These are phyloP conservation scores for Rhynchophorus ferrugineus DNA, from an alignment of 1,140 invertebrate genomes.

Conservation along the genomic window DNA sequence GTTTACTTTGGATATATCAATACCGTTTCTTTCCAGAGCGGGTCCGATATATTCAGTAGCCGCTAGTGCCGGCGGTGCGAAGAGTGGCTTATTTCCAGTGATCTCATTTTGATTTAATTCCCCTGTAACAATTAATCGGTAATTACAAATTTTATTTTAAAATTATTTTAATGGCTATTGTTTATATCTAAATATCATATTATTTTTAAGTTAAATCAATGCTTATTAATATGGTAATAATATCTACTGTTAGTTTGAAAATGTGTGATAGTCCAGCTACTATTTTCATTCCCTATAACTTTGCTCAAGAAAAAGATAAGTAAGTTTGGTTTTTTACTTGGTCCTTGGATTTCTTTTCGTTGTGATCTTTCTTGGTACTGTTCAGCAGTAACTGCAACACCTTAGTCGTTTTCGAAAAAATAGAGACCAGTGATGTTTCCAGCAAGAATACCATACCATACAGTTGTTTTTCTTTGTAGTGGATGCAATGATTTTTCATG, in stretches of 20 bases:
- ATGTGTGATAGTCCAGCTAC: too few species aligned
- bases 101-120: constrained; percentile 14
- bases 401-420: too few species aligned
- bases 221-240: neutral
- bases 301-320: neutral
- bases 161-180: neutral
- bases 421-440: too few species aligned
- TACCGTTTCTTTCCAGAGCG: constrained; percentile 10
- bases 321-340: too few species aligned
- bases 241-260: too few species aligned
- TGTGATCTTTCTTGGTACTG: too few species aligned
- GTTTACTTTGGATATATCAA: constrained; percentile 16
- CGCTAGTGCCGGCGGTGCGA: neutral
- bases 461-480: too few species aligned
- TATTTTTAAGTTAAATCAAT: neutral
- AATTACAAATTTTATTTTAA: neutral
- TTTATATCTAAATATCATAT: neutral
- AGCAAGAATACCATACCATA: too few species aligned
- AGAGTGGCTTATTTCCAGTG: neutral
- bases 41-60: constrained; percentile 6
- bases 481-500: too few species aligned
- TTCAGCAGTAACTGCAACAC: too few species aligned
- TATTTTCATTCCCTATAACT: too few species aligned
- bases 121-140: constrained; percentile 1
- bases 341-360: too few species aligned